Conservation (phyloP, 2,888 invertebrate species). For the Spilosoma lubricipeda region DNA sequence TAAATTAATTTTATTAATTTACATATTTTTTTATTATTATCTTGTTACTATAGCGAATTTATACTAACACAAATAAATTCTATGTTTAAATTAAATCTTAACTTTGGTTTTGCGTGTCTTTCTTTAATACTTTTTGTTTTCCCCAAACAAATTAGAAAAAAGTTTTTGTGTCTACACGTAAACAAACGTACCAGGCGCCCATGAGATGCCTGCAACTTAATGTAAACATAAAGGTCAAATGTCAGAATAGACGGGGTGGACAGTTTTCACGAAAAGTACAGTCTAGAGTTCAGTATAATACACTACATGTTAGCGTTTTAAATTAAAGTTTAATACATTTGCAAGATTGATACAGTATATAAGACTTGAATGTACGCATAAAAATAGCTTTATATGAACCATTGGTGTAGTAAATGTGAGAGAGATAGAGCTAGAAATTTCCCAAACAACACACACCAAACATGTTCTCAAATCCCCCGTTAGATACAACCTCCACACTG, state of each 20-base stretch:
- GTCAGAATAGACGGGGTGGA: not conserved
- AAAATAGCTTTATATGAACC: not conserved
- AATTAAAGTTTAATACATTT: not conserved
- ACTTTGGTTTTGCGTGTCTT: not conserved
- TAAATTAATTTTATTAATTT: not conserved
- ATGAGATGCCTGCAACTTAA: constrained; percentile 8
- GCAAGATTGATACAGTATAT: not conserved
- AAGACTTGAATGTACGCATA: not conserved
- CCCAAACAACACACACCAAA: not conserved
- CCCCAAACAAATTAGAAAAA: constrained; percentile 13
- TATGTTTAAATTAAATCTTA: not conserved
- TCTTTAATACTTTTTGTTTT: not conserved
- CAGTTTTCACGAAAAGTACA: not conserved
- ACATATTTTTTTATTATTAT: not conserved
- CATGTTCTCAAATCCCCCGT: not conserved
- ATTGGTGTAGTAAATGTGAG: not conserved
- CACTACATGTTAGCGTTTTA: not conserved
- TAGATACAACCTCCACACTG: constrained; percentile 21
- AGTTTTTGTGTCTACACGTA: constrained; percentile 21
- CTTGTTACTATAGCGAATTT: not conserved
- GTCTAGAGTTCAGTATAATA: constrained; percentile 3
- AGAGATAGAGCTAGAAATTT: not conserved
- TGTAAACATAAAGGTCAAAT: constrained; percentile 13
- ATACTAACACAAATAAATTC: not conserved
- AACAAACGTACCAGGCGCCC: constrained; percentile 30